A percentile compares a stretch with the other conserved stretches of the same genome.
Evolutionary conservation across 2,888 invertebrate genomes (phyloP).

Genomic region (Gortyna flavago): DNA sequence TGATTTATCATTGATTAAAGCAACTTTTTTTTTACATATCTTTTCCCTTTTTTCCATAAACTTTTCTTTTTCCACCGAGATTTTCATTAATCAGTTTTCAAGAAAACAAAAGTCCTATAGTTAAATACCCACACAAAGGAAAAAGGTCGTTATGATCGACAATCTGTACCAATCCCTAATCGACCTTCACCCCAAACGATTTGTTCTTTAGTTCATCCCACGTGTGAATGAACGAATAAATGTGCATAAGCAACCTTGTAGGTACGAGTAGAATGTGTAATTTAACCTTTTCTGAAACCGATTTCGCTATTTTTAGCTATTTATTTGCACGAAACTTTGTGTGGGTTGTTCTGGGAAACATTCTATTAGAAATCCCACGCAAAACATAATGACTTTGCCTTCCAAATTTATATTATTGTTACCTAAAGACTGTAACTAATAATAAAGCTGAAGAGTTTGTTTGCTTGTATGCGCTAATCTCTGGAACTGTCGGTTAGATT

Average conservation of each 20-base stretch:
- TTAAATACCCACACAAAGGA: conserved; percentile 5
- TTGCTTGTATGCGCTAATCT: not conserved
- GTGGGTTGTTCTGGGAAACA: not conserved
- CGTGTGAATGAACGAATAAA: not conserved
- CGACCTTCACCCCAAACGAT: conserved; percentile 11
- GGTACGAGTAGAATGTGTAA: not conserved
- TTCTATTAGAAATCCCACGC: not conserved
- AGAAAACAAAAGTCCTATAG: not conserved
- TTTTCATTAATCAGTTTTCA: not conserved
- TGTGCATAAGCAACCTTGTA: conserved; percentile 20
- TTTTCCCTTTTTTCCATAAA: not conserved
- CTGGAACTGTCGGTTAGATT: not conserved
- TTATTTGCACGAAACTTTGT: not conserved
- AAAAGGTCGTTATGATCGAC: not conserved
- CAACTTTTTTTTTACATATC: no score
- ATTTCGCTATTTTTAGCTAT: conserved; percentile 15
- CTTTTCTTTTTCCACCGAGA: not conserved
- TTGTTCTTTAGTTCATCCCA: conserved; percentile 7
- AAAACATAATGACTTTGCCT: not conserved
- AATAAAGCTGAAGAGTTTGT: no score
- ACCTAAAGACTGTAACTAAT: no score
- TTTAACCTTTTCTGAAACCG: conserved; percentile 34
- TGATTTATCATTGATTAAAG: no score
- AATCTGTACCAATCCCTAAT: not conserved
- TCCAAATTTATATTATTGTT: not conserved